phyloP scores from a whole-genome alignment of 2,797 vertebrate species.

The Ataeniobius toweri region DNA sequence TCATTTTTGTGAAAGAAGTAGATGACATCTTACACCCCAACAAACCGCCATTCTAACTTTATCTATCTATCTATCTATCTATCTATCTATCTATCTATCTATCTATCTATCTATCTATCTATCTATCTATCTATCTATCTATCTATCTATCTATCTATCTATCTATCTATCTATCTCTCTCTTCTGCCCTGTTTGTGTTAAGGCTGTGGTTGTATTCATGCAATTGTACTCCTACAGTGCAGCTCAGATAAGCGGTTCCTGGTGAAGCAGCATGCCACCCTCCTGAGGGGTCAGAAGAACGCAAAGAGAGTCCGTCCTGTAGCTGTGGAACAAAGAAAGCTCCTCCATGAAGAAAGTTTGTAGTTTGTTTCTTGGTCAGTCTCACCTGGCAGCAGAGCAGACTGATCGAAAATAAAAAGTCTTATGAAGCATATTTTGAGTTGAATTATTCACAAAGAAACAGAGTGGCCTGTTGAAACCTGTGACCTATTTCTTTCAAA shows the following conservation, averaged over 20 bases:
- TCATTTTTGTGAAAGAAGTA: neutral
- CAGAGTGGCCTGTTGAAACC: neutral
- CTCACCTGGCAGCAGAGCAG: neutral
- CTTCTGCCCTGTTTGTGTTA: neutral
- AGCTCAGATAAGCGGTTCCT: constrained; percentile 82
- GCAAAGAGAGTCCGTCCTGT: neutral
- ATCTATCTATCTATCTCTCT: too few species aligned
- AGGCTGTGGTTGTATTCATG: constrained; percentile 8
- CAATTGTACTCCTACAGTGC: constrained; percentile 59
- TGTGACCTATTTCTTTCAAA: neutral
- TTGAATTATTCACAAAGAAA: constrained; percentile 1
- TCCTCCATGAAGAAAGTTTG: neutral
- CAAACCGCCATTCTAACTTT: neutral
- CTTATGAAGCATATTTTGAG: neutral
- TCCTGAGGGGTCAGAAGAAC: constrained; percentile 46
- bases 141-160: too few species aligned
- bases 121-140: too few species aligned
- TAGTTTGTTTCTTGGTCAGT: neutral
- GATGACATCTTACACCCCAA: neutral
- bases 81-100: too few species aligned
- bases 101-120: too few species aligned
- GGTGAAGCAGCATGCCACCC: constrained; percentile 72
- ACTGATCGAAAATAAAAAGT: neutral
- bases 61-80: too few species aligned
- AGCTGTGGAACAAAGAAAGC: neutral